Evolutionary conservation across 2,888 invertebrate species (phyloP), one percentile per base, ranked within the genome.

Genomic region (Gortyna flavago): DNA sequence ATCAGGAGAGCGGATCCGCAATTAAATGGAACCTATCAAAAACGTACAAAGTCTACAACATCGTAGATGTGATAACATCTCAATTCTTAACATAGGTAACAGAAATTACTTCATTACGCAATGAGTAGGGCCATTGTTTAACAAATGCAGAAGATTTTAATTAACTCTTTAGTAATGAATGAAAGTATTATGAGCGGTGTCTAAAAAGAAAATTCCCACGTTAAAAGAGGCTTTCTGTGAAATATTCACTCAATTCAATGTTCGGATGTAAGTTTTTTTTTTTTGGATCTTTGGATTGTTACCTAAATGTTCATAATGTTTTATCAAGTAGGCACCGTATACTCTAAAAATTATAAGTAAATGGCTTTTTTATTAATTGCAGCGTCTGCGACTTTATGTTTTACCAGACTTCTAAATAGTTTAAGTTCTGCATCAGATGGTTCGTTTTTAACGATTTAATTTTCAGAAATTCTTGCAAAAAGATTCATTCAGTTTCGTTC

Each of bases 171-270:
- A 59, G 62, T 81, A 73, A 84, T 65, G 29, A 83, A 85, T 76
- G 80, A 77, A 75, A 64, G 73, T 80, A 38, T 51, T 65, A 57
- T 65, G 16, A 62, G 9, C 9, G 18, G 57, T 41, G 11, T 65
- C 67, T 61, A 1, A 38, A 68, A 78, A 38, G 59, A 75, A 51
- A 25, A 76, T 85, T 87, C 87, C 71, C 87, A 87, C 86, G 77
- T 29, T 38, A 32, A 65, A 44, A 65, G 66, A 25, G 54, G 69
- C 86, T 87, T 87, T 87, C 87, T 72, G 77, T 75, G 13, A 65
- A 70, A 75, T 74, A 29, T 64, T 77, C 35, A 78, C 54, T 79
- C 13, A 54, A 35, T 48, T 61, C n/a, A 59, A 48, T 61, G 38
- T 44, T 51, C 9, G 29, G 32, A 61, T 32, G 11, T 54, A 29